Evolutionary conservation across 2,113 vertebrate species (phyloP), one percentile per base, ranked within the genome.

Genomic region (Chaenogobius annularis): DNA sequence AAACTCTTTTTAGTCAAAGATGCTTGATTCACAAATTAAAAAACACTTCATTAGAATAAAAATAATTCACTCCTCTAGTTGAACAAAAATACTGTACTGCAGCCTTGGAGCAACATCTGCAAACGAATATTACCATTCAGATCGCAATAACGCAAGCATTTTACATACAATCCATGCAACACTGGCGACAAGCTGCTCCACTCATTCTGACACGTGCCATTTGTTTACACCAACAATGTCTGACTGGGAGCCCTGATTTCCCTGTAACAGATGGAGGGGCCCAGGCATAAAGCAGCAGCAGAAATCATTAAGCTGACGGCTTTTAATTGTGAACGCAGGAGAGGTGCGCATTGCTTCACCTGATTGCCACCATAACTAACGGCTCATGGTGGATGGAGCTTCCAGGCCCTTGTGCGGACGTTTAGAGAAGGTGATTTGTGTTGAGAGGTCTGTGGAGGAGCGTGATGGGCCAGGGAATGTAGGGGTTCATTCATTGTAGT

Each of bases 251-350:
- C 70, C 47, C 82, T 83, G 65, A 79, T 87, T 89, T 90, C 87
- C 87, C 82, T 79, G 65, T 83, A 82, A 89, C 88, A 92, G 89
- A 92, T 90, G 88, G 90, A 85, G 68, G 78, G 70, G 74, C 81
- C 75, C 80, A 23, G 81, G 86, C 78, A 85, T 90, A 89, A 90
- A 89, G 81, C 85, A 78, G 64, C 72, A 73, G 77, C 77, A 88
- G 69, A 77, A 89, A 85, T 87, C 81, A 90, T 89, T 88, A 89
- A 89, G 89, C 83, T 87, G 75, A 83, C 84, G 89, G 65, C 79
- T 83, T 87, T 88, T 90, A 90, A 89, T 88, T 87, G 86, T 79
- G 77, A 82, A 81, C 70, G 73, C 44, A 68, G 68, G 74, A 77
- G 84, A 84, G 80, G 69, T 63, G 68, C 87, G 73, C 77, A 72